Conservation (phyloP, 2,113 vertebrate species). For the Todiramphus saurophagus region DNA sequence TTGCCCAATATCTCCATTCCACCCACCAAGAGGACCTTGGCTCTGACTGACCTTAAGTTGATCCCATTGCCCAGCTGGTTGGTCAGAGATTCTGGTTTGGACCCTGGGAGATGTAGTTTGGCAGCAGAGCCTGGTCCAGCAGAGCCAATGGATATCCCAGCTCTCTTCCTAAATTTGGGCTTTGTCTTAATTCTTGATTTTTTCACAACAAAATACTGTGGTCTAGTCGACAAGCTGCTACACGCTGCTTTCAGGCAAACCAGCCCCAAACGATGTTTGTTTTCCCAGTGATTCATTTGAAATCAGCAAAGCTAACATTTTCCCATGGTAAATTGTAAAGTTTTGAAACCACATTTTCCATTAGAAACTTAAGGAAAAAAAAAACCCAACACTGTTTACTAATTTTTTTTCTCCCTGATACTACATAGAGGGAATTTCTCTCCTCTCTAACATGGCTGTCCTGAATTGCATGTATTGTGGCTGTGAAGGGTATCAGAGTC, state of each 20-base stretch:
- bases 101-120: not conserved
- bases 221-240: not conserved
- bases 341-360: slow-evolving; percentile 25
- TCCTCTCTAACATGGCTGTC: not conserved
- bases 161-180: not conserved
- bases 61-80: not conserved
- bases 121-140: not conserved
- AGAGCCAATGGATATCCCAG: not conserved
- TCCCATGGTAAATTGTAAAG: slow-evolving; percentile 1
- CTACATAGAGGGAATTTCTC: not conserved
- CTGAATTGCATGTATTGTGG: not conserved
- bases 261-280: not conserved
- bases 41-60: not conserved
- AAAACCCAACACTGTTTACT: not conserved
- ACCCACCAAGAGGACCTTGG: fast-evolving
- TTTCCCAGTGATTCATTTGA: slow-evolving; percentile 28
- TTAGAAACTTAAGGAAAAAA: not conserved
- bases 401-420: not conserved
- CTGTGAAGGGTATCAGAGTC: not conserved
- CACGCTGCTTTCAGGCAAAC: not conserved
- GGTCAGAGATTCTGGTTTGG: not conserved
- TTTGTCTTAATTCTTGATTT: not conserved
- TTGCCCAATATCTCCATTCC: not conserved
- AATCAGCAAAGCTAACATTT: not conserved
- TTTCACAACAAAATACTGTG: not conserved